These are phyloP conservation scores for Cataglyphis rosenhaueri DNA, from an alignment of 2,888 invertebrate genomes.

Conservation along the genomic window DNA sequence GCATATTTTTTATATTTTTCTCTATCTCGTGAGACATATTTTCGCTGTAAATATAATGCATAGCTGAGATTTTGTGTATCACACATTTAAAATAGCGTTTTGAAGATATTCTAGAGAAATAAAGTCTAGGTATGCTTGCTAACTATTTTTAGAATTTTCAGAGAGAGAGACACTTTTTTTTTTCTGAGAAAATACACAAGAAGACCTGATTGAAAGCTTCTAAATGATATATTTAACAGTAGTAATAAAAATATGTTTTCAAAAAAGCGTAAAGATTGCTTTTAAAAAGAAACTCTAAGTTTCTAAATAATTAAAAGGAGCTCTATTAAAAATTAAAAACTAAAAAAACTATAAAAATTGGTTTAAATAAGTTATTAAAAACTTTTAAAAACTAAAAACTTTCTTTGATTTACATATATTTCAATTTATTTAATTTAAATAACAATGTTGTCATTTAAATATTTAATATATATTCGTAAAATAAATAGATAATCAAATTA, in stretches of 20 bases:
- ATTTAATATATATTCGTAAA: background rate
- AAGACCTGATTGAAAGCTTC: background rate
- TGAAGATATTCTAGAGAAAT: background rate
- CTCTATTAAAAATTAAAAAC: background rate
- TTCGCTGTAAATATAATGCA: background rate
- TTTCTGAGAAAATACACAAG: background rate
- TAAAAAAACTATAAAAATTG: background rate
- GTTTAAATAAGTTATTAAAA: background rate
- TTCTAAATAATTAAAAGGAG: background rate
- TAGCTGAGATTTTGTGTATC: background rate
- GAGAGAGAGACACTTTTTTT: background rate
- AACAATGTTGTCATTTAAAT: background rate
- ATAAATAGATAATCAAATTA: background rate
- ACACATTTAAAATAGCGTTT: background rate
- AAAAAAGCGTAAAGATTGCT: background rate
- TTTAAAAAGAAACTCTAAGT: background rate
- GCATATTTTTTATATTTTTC: background rate
- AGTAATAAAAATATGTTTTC: background rate
- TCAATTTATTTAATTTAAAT: background rate
- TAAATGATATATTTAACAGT: conserved; percentile 7
- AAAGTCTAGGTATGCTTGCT: background rate
- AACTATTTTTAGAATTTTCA: conserved; percentile 9
- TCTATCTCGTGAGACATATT: background rate
- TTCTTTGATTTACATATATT: background rate
- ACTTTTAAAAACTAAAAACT: background rate